These are phyloP conservation scores for Ichneumoninae sp. DNA, from an alignment of 2,888 invertebrate species.

Conservation along the genomic window DNA sequence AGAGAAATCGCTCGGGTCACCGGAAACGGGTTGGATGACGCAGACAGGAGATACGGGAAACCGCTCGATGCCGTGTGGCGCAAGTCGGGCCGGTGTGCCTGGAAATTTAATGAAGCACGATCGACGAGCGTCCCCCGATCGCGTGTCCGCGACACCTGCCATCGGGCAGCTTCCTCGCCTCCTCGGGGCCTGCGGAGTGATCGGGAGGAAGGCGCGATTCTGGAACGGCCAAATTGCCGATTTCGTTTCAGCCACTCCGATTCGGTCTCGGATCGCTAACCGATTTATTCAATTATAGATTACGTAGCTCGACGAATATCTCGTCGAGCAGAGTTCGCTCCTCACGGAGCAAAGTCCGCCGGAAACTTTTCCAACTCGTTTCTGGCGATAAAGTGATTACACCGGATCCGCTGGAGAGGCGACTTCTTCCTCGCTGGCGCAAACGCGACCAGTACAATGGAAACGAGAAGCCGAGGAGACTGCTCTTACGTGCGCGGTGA, in stretches of 20 bases:
- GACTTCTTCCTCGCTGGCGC: conserved; percentile 7
- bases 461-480: conserved; percentile 21
- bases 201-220: background rate
- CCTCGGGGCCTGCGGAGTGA: background rate
- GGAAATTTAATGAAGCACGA: conserved; percentile 76
- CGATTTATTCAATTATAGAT: conserved; percentile 31
- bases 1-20: conserved; percentile 47
- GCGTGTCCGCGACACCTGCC: conserved; percentile 6
- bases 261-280: conserved; percentile 21
- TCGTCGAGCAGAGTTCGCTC: background rate
- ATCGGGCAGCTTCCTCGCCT: background rate
- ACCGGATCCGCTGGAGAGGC: conserved; percentile 15
- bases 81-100: conserved; percentile 72
- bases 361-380: conserved; percentile 36
- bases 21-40: conserved; percentile 58
- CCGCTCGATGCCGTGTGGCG: conserved; percentile 55
- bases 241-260: background rate
- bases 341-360: background rate
- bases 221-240: background rate
- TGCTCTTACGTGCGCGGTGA: conserved; percentile 15
- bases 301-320: background rate
- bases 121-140: conserved; percentile 47
- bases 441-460: conserved; percentile 13
- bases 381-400: conserved; percentile 39
- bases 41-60: conserved; percentile 73